Evolutionary conservation across 2,113 vertebrate genomes (phyloP), one percentile per base, ranked within the genome.

Genomic region (Cygnus atratus): DNA sequence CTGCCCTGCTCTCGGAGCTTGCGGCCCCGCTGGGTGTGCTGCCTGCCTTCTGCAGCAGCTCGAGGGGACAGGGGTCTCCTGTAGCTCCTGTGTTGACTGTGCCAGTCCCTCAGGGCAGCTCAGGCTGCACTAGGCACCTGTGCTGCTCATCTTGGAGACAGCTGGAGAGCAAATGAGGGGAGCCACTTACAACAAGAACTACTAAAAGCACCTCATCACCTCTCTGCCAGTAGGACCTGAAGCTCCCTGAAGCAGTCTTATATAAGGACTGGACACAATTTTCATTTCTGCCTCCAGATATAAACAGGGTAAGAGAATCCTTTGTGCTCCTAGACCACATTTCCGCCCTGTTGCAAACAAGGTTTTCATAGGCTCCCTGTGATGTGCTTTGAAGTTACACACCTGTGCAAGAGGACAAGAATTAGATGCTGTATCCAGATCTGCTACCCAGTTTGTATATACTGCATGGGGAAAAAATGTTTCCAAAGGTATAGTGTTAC

Each of bases 81-180:
- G 3, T 4, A 44, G 35, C 35, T 75, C 61, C 50, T 3, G 0
- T 43, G 48, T 52, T 0, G 0, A 2, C 0, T 25, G 19, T 33
- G 31, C 50, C 52, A 44, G 63, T 44, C 31, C 35, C 63, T 71
- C 57, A 0, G 1, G 39, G 50, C 57, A 71, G 57, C 55, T 61
- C 18, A 50, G 43, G 7, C 62, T 29, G 24, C 39, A 19, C 20
- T 11, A 33, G 44, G 21, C 2, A 4, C 35, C 50, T 33, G 29
- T 1, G 2, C 59, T 0, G 0, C 44, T 82, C 3, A 2, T 10
- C 54, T 80, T 3, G 1, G 84, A 58, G 19, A 20, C 55, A 80
- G 35, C 3, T 2, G 10, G 59, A 72, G 54, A 77, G 7, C 1
- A 5, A 71, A 54, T 6, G 3, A 82, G 35, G 52, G 43, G 24